phyloP scores from a whole-genome alignment of 1,140 invertebrate genomes.

The Neodiprion virginianus region DNA sequence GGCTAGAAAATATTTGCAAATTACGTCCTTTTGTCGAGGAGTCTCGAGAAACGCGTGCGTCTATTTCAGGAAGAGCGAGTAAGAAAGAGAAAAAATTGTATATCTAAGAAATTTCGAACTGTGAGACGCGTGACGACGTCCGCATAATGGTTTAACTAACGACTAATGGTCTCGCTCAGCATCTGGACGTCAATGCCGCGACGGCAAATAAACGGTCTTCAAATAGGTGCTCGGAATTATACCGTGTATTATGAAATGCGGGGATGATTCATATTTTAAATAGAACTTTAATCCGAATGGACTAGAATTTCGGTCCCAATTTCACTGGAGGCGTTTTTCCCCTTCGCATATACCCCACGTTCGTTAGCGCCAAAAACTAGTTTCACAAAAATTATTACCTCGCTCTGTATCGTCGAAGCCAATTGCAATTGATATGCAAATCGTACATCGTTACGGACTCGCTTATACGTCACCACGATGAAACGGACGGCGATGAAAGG shows the following conservation, averaged over 20 bases:
- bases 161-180: not conserved
- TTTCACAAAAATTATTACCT: not conserved
- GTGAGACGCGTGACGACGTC: conserved; percentile 4
- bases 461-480: not conserved
- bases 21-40: not conserved
- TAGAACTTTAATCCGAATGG: too few species aligned
- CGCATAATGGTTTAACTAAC: conserved; percentile 5
- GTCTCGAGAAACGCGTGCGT: not conserved
- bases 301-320: too few species aligned
- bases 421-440: conserved; percentile 13
- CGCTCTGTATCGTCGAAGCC: not conserved
- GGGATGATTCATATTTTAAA: not conserved
- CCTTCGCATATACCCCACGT: not conserved
- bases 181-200: not conserved
- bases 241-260: too few species aligned
- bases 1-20: conserved; percentile 9
- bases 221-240: not conserved
- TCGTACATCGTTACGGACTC: not conserved
- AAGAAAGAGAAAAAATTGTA: not conserved
- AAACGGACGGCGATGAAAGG: not conserved
- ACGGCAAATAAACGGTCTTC: not conserved
- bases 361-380: not conserved
- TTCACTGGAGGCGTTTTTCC: too few species aligned
- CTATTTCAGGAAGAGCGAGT: not conserved
- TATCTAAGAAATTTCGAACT: not conserved